Conservation (phyloP, 1,140 invertebrate genomes). For the Sinella curviseta region DNA sequence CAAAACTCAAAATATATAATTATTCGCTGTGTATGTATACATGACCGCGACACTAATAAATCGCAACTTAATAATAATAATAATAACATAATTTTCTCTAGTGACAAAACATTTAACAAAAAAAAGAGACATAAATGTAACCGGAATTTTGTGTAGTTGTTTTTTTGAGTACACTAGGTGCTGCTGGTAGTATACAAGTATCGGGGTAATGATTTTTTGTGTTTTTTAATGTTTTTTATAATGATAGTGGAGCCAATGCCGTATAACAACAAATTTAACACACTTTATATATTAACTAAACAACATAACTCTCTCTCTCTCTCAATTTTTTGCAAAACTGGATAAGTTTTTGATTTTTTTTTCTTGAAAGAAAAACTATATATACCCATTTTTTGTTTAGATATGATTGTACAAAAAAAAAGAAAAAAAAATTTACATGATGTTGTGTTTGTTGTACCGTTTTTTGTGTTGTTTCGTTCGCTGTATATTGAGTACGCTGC, state of each 20-base stretch:
- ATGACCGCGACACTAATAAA: background rate
- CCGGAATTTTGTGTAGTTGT: background rate
- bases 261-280: background rate
- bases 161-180: background rate
- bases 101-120: background rate
- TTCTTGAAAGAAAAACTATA: too few relatives aligned
- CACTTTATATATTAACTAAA: background rate
- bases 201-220: background rate
- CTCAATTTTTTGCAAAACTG: too few relatives aligned
- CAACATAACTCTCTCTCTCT: too few relatives aligned
- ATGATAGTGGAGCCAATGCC: constrained; percentile 45
- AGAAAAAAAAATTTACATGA: too few relatives aligned
- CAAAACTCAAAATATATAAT: background rate
- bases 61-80: too few relatives aligned
- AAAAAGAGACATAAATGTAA: background rate
- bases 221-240: background rate
- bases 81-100: background rate
- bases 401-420: too few relatives aligned
- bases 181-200: background rate
- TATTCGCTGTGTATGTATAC: background rate
- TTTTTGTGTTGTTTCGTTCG: too few relatives aligned
- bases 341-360: too few relatives aligned
- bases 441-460: too few relatives aligned
- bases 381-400: too few relatives aligned
- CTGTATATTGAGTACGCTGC: too few relatives aligned